Evolutionary conservation across 2,113 vertebrate genomes (phyloP), one percentile per base, ranked within the genome.

Genomic region (Takifugu bimaculatus): DNA sequence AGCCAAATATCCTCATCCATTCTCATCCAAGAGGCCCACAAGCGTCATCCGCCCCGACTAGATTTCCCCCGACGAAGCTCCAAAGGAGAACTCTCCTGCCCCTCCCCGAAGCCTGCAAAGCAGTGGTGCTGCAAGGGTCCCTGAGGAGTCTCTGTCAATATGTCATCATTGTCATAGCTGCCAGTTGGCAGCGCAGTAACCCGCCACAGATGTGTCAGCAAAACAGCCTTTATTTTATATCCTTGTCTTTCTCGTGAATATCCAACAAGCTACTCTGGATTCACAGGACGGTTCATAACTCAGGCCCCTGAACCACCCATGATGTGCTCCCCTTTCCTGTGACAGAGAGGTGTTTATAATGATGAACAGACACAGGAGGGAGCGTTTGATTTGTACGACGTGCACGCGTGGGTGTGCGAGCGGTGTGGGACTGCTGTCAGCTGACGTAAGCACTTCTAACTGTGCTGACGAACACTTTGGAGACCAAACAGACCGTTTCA

Each of bases 1-100:
- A 85, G 77, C 81, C 82, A 82, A 85, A 88, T 87, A 82, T 87
- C 80, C 83, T 83, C 82, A 89, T 91, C 85, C 75, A 88, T 89
- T 80, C 80, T 90, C 80, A 86, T 88, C 79, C 78, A 45, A 64
- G 59, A 66, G 72, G 79, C 75, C 82, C 74, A 29, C 62, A 75
- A 83, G 78, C 84, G 54, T 84, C 84, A 83, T 82, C 73, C 74
- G 44, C 61, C 77, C 50, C 54, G 53, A 84, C 75, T 82, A 77
- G 70, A 85, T 80, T 84, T 86, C 83, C 83, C 85, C 32, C 13
- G 70, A 77, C 54, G 57, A 72, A 76, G 74, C 85, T 80, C 79
- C 78, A 73, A 78, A 78, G 78, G 75, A 66, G 72, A 83, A 78
- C 79, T 69, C 72, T 65, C 63, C 66, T 57, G 70, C 77, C 72